Evolutionary conservation across 2,888 invertebrate genomes (phyloP).

Genomic region (Augochlorella aurata): DNA sequence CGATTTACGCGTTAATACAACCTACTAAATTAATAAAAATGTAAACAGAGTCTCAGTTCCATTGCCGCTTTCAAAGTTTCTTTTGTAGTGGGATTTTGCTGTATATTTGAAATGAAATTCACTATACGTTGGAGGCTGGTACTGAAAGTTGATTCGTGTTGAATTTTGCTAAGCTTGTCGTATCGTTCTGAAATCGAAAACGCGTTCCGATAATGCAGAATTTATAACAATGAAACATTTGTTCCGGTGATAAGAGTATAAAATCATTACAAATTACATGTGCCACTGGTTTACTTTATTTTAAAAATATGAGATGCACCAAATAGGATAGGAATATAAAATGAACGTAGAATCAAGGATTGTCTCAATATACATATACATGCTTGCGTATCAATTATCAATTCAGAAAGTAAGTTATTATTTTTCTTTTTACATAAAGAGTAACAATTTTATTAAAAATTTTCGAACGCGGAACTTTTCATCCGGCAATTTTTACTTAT

Average conservation of each 20-base stretch:
- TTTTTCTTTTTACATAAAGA: too few relatives aligned
- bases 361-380: too few relatives aligned
- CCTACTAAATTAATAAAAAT: background rate
- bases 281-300: background rate
- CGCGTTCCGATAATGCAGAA: background rate
- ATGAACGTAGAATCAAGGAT: background rate
- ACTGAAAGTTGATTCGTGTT: background rate
- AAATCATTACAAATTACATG: background rate
- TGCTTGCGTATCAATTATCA: background rate
- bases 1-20: background rate
- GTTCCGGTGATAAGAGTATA: background rate
- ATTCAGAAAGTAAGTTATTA: too few relatives aligned
- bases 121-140: background rate
- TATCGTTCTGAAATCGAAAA: background rate
- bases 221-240: background rate
- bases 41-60: background rate
- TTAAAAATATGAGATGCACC: background rate
- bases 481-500: too few relatives aligned
- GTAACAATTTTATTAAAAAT: too few relatives aligned
- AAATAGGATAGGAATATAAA: background rate
- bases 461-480: too few relatives aligned
- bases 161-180: background rate
- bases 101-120: background rate
- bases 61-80: background rate
- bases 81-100: background rate